Evolutionary conservation across 2,888 invertebrate genomes (phyloP), one percentile per base, ranked within the genome.

Genomic region (Trachelus iudaicus): DNA sequence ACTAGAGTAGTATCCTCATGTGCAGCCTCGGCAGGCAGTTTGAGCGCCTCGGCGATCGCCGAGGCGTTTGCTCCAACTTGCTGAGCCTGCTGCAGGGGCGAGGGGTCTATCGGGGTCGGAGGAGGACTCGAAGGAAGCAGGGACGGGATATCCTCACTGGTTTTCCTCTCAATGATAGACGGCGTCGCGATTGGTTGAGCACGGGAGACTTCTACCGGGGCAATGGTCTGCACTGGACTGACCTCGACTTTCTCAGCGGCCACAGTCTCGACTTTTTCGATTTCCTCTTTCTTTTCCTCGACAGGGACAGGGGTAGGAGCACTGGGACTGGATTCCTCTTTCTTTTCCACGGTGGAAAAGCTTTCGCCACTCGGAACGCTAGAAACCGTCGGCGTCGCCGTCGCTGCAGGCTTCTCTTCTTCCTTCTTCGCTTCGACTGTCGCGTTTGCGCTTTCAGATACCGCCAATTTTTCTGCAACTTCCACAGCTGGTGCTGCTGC

Each of bases 91-190:
- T 91, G 91, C 86, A 90, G 85, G 79, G 91, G 91, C 80, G 91
- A 90, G 73, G 91, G 90, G 79, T 91, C 91, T 82, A 91, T 90
- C 75, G 91, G 91, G 75, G 91, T 91, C 78, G 91, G 90, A 76
- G 91, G 91, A 79, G 91, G 91, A 85, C 91, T 91, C 81, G 90
- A 90, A 77, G 91, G 91, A 81, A 88, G 85, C 80, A 85, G 84
- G 88, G 90, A 88, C 76, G 88, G 90, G 85, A 88, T 84, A 84
- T 91, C 91, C 90, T 91, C 91, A 90, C 87, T 91, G 90, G 89
- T 90, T 91, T 90, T 91, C 89, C 90, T 90, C 90, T 90, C 90
- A 90, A 90, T 90, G 89, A 90, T 89, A 90, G 91, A 90, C 88
- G 91, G 85, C 88, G 90, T 86, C 77, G 87, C 73, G 74, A 76